Evolutionary conservation across 1,140 invertebrate genomes (phyloP).

Genomic region (Drosophila funebris): DNA sequence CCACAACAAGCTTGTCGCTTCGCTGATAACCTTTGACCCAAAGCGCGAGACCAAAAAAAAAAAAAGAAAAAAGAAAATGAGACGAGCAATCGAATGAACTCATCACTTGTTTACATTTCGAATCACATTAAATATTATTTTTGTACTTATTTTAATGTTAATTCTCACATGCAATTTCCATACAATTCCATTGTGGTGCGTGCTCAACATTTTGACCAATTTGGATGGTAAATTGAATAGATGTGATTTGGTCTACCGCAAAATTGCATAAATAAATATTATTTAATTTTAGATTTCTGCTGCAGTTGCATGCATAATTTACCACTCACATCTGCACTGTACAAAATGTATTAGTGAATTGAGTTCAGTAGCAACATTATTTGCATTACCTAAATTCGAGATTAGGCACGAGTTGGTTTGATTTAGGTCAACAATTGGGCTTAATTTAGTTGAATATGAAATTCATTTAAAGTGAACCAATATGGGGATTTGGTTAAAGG

Average conservation of each 20-base stretch:
- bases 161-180: neutral
- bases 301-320: slow-evolving; percentile 61
- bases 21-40: slow-evolving; percentile 8
- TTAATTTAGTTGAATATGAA: too few relatives aligned
- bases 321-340: slow-evolving; percentile 15
- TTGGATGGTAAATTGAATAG: slow-evolving; percentile 68
- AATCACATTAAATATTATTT: neutral
- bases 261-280: slow-evolving; percentile 78
- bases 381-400: neutral
- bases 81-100: neutral
- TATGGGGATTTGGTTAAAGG: too few relatives aligned
- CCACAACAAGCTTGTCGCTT: neutral
- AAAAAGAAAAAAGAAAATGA: neutral
- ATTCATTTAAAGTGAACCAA: too few relatives aligned
- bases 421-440: too few relatives aligned
- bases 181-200: neutral
- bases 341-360: neutral
- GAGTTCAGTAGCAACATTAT: too few relatives aligned
- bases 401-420: neutral
- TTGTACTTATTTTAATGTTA: neutral
- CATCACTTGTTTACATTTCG: neutral
- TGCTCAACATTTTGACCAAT: slow-evolving; percentile 50
- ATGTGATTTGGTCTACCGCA: slow-evolving; percentile 64
- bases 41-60: neutral
- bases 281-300: slow-evolving; percentile 62